These are phyloP conservation scores for Aphidius gifuensis DNA, from an alignment of 1,140 invertebrate species.

Conservation along the genomic window DNA sequence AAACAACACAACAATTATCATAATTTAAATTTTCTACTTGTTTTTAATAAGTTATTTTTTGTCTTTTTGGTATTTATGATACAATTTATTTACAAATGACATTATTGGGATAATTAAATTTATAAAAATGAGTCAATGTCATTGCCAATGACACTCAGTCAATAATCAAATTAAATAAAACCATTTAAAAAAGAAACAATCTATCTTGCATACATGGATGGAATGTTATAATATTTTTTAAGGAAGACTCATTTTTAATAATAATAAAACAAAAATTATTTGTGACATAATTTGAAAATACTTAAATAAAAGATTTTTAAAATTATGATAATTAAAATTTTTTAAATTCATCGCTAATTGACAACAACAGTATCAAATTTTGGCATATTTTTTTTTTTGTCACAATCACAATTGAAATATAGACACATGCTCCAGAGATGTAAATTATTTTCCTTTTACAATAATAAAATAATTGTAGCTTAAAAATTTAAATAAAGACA, in stretches of 20 bases:
- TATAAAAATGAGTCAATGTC: constrained; percentile 1
- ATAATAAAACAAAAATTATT: no score
- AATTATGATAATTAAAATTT: no score
- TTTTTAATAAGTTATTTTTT: constrained; percentile 22
- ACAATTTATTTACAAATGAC: constrained; percentile 36
- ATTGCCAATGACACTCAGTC: background rate
- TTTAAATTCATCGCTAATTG: no score
- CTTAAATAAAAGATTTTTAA: no score
- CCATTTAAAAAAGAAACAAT: background rate
- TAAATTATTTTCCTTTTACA: no score
- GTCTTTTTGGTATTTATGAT: constrained; percentile 16
- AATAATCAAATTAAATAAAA: constrained; percentile 7
- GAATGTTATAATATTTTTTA: constrained; percentile 23
- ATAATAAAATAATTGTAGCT: no score
- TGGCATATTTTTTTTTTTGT: no score
- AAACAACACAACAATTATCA: background rate
- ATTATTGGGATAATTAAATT: background rate
- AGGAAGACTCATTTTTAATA: constrained; percentile 6
- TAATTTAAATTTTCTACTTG: background rate
- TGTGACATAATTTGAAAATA: no score
- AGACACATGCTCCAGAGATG: no score
- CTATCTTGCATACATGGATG: constrained; percentile 20
- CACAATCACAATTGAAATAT: no score
- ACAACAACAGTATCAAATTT: no score
- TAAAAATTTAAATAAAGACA: no score